Evolutionary conservation across 2,888 invertebrate genomes (phyloP).

Genomic region (Halictus quadricinctus): DNA sequence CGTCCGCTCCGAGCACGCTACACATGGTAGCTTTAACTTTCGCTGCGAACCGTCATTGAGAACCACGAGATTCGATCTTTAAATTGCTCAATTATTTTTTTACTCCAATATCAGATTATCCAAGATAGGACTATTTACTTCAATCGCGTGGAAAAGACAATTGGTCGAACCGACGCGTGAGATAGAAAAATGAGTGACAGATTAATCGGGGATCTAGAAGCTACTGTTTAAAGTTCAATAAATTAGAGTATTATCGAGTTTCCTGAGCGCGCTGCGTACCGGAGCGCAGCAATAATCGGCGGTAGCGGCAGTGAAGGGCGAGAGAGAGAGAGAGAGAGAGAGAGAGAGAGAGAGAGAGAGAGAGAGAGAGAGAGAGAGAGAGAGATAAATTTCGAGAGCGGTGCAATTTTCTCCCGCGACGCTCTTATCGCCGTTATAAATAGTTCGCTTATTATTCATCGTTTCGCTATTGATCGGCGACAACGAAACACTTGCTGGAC

Average conservation of each 20-base stretch:
- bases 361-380: neutral
- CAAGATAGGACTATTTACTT: neutral
- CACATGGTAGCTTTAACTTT: neutral
- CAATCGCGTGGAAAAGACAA: neutral
- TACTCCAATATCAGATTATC: neutral
- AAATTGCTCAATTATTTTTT: neutral
- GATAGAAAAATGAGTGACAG: neutral
- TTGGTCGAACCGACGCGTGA: neutral
- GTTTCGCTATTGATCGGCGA: constrained; percentile 57
- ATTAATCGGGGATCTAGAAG: neutral
- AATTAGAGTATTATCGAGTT: neutral
- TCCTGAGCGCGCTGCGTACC: neutral
- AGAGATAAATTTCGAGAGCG: constrained; percentile 15
- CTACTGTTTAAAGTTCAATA: neutral
- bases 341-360: no score
- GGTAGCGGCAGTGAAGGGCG: neutral
- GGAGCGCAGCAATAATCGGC: neutral
- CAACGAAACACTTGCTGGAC: constrained; percentile 48
- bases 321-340: no score
- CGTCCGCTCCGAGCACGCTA: neutral
- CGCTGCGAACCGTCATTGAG: neutral
- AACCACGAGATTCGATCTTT: neutral
- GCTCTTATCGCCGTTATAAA: constrained; percentile 52
- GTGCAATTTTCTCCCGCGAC: constrained; percentile 18
- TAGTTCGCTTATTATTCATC: constrained; percentile 56